Conservation (phyloP, 1,140 invertebrate genomes). For the Sitobion miscanthi region DNA sequence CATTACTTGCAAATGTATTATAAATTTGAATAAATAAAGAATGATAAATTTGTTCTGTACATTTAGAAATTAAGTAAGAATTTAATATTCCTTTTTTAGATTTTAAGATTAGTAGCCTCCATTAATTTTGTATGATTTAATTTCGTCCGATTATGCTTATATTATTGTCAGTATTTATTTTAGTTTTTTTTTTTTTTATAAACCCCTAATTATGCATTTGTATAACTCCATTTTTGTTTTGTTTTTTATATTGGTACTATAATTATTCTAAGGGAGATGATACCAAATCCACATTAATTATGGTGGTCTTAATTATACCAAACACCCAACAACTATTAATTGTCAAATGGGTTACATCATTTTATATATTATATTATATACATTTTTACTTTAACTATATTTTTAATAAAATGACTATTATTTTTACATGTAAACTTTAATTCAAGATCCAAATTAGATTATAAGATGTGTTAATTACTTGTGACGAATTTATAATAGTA, state of each 20-base stretch:
- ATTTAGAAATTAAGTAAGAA: conserved; percentile 16
- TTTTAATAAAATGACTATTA: conserved; percentile 27
- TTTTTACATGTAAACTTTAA: conserved; percentile 22
- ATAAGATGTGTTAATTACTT: conserved; percentile 22
- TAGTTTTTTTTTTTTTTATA: neutral
- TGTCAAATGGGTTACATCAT: neutral
- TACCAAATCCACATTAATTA: conserved; percentile 38
- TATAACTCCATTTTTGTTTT: neutral
- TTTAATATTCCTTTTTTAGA: neutral
- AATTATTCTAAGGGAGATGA: conserved; percentile 6
- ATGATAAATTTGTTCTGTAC: neutral
- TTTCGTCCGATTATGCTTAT: neutral
- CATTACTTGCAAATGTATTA: neutral
- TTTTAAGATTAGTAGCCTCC: neutral
- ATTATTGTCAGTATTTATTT: conserved; percentile 38
- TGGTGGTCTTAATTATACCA: conserved; percentile 1
- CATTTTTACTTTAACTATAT: conserved; percentile 14
- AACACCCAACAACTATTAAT: neutral
- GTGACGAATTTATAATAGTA: conserved; percentile 43
- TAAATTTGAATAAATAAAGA: neutral
- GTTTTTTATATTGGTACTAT: neutral
- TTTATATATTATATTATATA: conserved; percentile 33
- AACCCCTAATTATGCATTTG: neutral
- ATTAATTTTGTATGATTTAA: neutral
- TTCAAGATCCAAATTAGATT: conserved; percentile 33